Evolutionary conservation across 2,797 vertebrate genomes (phyloP).

Genomic region (Salarias fasciatus): DNA sequence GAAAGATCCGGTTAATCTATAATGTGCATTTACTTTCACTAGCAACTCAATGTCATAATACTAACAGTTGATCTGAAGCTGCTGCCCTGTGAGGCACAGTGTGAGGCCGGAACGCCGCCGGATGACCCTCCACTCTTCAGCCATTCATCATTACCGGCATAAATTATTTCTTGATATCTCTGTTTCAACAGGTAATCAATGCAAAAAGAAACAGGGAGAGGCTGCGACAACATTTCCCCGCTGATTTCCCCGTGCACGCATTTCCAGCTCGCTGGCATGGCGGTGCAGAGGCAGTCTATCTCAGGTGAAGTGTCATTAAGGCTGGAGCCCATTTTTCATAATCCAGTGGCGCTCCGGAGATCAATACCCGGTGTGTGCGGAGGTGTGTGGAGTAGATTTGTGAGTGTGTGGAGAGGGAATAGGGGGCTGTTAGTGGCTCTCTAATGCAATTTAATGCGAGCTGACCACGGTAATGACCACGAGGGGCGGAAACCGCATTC

Average conservation of each 20-base stretch:
- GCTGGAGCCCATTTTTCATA: slow-evolving; percentile 72
- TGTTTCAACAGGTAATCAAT: slow-evolving; percentile 62
- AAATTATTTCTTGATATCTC: slow-evolving; percentile 51
- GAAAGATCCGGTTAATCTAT: too few species aligned
- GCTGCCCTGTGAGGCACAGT: slow-evolving; percentile 11
- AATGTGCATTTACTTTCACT: too few species aligned
- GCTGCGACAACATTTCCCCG: slow-evolving; percentile 46
- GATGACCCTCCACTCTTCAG: slow-evolving; percentile 34
- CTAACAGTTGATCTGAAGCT: slow-evolving; percentile 21
- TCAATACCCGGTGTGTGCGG: slow-evolving; percentile 62
- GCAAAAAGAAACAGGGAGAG: slow-evolving; percentile 51
- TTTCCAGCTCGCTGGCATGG: slow-evolving; percentile 46
- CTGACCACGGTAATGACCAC: slow-evolving; percentile 66
- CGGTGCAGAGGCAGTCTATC: slow-evolving; percentile 51
- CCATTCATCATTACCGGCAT: slow-evolving; percentile 50
- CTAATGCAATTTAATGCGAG: slow-evolving; percentile 71
- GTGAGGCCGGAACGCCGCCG: slow-evolving; percentile 17
- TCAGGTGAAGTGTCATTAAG: slow-evolving; percentile 71
- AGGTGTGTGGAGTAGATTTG: slow-evolving; percentile 16
- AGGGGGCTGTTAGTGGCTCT: slow-evolving; percentile 47
- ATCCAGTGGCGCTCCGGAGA: slow-evolving; percentile 63
- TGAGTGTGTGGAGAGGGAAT: slow-evolving; percentile 17
- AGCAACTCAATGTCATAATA: too few species aligned
- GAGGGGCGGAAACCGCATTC: slow-evolving; percentile 53
- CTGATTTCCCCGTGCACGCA: slow-evolving; percentile 67